Evolutionary conservation across 2,113 vertebrate species (phyloP).

Genomic region (Zosterops pallidus): DNA sequence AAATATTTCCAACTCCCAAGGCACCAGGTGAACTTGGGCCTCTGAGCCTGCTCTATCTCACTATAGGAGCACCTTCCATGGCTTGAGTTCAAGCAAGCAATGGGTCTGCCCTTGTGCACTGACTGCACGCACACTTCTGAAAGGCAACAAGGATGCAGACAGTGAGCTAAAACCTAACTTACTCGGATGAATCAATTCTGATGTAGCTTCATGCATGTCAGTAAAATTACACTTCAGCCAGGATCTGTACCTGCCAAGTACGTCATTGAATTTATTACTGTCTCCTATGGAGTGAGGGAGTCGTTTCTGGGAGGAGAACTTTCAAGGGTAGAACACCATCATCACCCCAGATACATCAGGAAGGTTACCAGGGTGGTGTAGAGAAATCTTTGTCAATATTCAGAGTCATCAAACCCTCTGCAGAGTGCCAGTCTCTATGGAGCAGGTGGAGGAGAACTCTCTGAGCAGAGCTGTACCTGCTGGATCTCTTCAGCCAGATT

Average conservation of each 20-base stretch:
- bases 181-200: background rate
- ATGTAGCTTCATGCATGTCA: background rate
- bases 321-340: background rate
- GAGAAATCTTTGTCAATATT: background rate
- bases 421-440: background rate
- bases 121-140: background rate
- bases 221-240: background rate
- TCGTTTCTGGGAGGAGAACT: background rate
- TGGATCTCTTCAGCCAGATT: background rate
- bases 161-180: background rate
- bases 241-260: background rate
- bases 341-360: background rate
- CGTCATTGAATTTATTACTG: background rate
- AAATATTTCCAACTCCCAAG: background rate
- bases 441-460: background rate
- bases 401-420: background rate
- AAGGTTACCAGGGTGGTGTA: background rate
- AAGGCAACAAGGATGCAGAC: background rate
- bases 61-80: rapidly evolving
- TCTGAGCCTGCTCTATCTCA: background rate
- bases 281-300: background rate
- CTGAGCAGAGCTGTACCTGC: rapidly evolving
- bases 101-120: background rate
- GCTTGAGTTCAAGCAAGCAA: background rate
- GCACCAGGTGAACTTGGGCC: background rate